Percentiles rank a stretch among this genome's conserved stretches.
Conservation (phyloP, 2,797 vertebrate genomes). For the Taenioides sp. region DNA sequence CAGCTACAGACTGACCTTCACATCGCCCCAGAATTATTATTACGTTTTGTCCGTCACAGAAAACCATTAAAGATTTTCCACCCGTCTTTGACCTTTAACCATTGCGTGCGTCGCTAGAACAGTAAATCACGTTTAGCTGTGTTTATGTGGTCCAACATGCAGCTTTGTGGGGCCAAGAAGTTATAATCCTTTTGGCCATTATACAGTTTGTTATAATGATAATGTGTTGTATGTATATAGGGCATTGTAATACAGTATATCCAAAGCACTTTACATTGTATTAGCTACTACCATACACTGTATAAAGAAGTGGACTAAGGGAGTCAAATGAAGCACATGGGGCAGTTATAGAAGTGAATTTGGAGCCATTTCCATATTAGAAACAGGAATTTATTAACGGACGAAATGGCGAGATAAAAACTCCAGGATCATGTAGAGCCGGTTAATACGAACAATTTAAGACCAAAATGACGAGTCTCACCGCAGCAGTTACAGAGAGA, state of each 20-base stretch:
- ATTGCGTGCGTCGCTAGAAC: neutral
- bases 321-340: no score
- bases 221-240: neutral
- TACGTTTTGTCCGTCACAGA: constrained; percentile 26
- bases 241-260: neutral
- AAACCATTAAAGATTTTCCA: constrained; percentile 46
- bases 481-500: no score
- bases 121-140: constrained; percentile 8
- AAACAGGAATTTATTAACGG: no score
- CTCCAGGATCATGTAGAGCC: no score
- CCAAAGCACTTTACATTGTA: neutral
- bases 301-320: no score
- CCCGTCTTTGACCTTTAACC: constrained; percentile 47
- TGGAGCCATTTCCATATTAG: no score
- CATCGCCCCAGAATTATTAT: constrained; percentile 17
- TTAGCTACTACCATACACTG: no score
- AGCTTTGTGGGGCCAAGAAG: neutral
- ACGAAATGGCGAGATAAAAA: no score
- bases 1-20: constrained; percentile 35
- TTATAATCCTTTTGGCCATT: neutral
- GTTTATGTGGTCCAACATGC: constrained; percentile 6
- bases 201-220: neutral
- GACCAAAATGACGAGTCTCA: no score
- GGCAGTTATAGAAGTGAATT: no score
- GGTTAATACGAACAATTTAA: no score